Base-by-base conservation (phyloP, 2,888 invertebrate species). In the Chironomus tentans region DNA sequence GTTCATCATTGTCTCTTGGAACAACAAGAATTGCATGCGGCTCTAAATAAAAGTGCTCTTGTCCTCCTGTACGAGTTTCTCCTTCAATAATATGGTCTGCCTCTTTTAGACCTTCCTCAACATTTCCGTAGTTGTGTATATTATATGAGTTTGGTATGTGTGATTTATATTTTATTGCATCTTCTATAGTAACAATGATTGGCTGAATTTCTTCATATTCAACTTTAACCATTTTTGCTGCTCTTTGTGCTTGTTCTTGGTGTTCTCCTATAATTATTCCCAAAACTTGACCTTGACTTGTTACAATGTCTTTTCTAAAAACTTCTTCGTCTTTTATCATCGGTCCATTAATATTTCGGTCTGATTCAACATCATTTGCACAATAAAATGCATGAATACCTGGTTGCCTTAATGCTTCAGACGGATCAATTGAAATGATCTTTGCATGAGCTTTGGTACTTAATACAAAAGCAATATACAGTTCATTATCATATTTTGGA, bases 1-100 rank as follows among this genome's bases (percentile, higher is more conserved):
- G 83, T 83, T 97, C 97, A 78, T 92, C 90, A 77, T 91, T 91
- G 82, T 93, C 93, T 79, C 89, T 90, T 0, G 93, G 93, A 68
- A 92, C 84, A 0, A 88, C 93, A 77, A 92, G 84, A 2, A 89
- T 84, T 0, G 88, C 89, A 78, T 93, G 89, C 0, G 97, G 95
- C 84, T 98, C 98, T 79, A 98, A 85, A 83, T 98, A 98, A 83
- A 98, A 97, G 82, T 98, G 98, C 82, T 98, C 98, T 83, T 98
- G 97, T 0, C 94, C 95, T 12, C 95, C 95, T 80, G 93, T 91
- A 77, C 91, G 86, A 68, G 89, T 86, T 79, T 92, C 89, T 0
- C 95, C 94, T 83, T 93, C 91, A 48, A 95, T 81, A 15, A 92
- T 83, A 81, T 91, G 88, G 50, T 91, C 90, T 13, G 92, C 88